These are phyloP conservation scores for Coracopsis vasa DNA, from an alignment of 2,113 vertebrate species.

Conservation along the genomic window DNA sequence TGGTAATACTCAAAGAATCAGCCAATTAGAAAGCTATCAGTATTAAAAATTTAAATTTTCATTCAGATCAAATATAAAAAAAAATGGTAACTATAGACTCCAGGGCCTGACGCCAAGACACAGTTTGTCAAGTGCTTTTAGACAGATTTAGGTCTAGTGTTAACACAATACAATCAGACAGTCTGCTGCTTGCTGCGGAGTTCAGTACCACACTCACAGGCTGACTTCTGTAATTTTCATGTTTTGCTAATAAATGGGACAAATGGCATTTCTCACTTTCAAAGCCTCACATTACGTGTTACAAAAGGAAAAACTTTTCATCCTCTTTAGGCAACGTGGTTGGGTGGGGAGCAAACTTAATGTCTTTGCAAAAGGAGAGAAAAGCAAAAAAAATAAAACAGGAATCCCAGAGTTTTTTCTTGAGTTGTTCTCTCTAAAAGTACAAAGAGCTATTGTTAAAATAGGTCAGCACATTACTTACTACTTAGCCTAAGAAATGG, in stretches of 20 bases:
- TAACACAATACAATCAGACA: not conserved
- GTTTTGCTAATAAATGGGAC: not conserved
- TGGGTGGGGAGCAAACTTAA: not conserved
- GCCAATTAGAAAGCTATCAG: slow-evolving; percentile 11
- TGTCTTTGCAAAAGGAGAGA: not conserved
- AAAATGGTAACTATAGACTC: not conserved
- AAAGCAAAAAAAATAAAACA: not conserved
- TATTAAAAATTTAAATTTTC: slow-evolving; percentile 7
- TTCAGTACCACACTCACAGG: not conserved
- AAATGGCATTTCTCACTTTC: not conserved
- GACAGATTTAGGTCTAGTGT: not conserved
- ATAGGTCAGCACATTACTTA: not conserved
- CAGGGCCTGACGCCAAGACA: not conserved
- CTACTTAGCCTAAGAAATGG: not conserved
- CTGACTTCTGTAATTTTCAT: not conserved
- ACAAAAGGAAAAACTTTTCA: not conserved
- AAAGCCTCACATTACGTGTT: not conserved
- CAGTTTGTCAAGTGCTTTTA: not conserved
- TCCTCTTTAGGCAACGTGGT: not conserved
- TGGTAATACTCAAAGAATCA: not conserved
- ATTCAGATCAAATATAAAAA: not conserved
- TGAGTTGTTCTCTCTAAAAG: not conserved
- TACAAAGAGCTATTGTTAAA: not conserved
- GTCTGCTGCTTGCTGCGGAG: not conserved
- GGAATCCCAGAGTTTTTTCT: not conserved